A percentile compares a stretch with the other conserved stretches of the same genome.
Conservation (phyloP, 2,888 invertebrate species). For the Creontiades dilutus region DNA sequence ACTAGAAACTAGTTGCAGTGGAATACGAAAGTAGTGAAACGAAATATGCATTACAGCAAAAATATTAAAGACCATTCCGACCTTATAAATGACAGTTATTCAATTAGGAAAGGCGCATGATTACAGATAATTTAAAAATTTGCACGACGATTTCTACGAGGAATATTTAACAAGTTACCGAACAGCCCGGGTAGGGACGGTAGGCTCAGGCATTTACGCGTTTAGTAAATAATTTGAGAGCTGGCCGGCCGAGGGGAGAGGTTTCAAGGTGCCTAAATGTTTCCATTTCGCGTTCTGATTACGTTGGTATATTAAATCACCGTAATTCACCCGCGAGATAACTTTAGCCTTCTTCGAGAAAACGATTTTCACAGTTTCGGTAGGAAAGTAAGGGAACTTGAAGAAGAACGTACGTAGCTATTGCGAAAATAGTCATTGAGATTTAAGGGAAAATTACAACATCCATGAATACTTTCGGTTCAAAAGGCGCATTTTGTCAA, state of each 20-base stretch:
- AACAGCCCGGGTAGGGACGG: background rate
- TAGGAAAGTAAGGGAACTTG: background rate
- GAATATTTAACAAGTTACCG: background rate
- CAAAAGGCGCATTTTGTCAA: no score
- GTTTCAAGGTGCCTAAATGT: background rate
- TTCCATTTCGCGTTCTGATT: constrained; percentile 42
- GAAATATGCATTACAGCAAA: no score
- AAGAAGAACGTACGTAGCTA: background rate
- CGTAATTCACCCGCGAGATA: background rate
- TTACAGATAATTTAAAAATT: no score
- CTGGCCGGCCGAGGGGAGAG: background rate
- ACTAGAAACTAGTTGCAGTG: no score
- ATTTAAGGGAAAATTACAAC: no score
- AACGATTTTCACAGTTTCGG: background rate
- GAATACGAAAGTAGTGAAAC: no score
- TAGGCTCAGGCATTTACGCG: background rate
- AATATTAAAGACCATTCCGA: no score
- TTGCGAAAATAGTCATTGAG: no score
- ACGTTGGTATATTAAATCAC: constrained; percentile 34
- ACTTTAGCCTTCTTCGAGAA: background rate
- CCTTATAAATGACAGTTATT: no score
- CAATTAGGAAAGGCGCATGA: no score
- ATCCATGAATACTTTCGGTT: no score
- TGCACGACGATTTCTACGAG: background rate
- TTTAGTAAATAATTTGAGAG: constrained; percentile 15